Base-by-base conservation (phyloP, 92 coral and sea anemone genomes). In the Phymanthus crucifer region DNA sequence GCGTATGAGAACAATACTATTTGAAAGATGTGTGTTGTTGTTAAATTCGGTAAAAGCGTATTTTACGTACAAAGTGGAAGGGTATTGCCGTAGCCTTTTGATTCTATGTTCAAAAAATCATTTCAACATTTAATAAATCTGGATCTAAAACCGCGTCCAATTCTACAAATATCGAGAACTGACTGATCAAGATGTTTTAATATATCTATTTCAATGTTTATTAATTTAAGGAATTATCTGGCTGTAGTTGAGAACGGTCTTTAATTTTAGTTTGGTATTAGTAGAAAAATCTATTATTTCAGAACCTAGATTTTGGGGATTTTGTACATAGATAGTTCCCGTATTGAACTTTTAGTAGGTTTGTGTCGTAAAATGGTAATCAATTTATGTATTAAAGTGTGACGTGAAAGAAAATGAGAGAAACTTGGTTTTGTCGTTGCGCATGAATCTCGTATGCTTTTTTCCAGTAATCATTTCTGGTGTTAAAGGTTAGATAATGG, bases 301-400 rank as follows among this genome's bases (percentile, higher is more conserved):
- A 71, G 29, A 61, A 71, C 75, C 21, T 77, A 61, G 72, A 16
- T 37, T 16, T 35, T 57, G 48, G 80, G 64, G 27, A 19, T 76
- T 67, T 58, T 77, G 81, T 77, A 77, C 29, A 77, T 77, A 77
- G 81, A 17, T 46, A 76, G 12, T 24, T 18, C 29, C 3, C 18
- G 26, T 34, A 8, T 77, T 36, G 27, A 37, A 18, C 81, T 61
- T 61, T 77, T 38, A 77, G 65, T 35, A 29, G 40, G 6, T 75
- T 34, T 56, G 26, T 35, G 24, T 61, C 68, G 68, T 61, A 27
- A 61, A 27, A 77, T 61, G 26, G 80, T 75, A 75, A 57, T 29
- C 80, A 54, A 54, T 54, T 43, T 10, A 24, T 23, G 35, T 74
- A 58, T 75, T 24, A 19, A 32, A 52, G 81, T 65, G 81, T 77